Base-by-base conservation (phyloP, 2,797 vertebrate genomes). In the Clarias pachynema region DNA sequence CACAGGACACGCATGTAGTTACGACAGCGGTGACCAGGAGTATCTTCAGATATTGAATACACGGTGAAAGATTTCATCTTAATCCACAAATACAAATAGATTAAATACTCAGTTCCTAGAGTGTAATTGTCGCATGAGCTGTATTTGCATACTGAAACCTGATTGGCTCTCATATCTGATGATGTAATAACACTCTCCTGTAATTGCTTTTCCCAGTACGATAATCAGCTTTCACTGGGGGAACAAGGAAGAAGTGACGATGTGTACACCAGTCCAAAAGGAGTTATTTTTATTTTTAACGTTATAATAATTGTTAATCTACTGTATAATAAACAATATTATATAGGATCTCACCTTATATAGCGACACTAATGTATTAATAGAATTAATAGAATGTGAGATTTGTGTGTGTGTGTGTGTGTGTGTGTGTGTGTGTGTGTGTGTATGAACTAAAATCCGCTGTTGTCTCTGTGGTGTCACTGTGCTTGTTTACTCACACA, bases 371-470 rank as follows among this genome's bases (percentile, higher is more conserved):
- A 24, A 24, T 40, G 44, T 12, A 70, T 22, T 70, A 70, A 70
- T 70, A 40, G 12, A 16, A 70, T 22, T 70, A 70, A 70, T 70
- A 40, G 37, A 16, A 26, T 6, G 18, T 59, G 8, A 14, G 3
- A 59, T 8, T 0, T 59, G 18, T 1, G 65, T 69, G 79, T 57
- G 80, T 56, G 79, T 56, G 80, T 70, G 66, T 57, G 81, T 70
- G 69, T 73, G 69, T 73, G 53, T 60, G 68, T 83, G 81, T 83
- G 81, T 83, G 81, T 83, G 34, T 70, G 68, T 72, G 77, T 63
- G 59, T 40, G 77, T 37, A 29, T 37, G 57, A 40, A 40, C 40
- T 40, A 40, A 20, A 63, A 44, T 12, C 60, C 3, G 18, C 15
- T 74, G 59, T 20, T 75, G 40, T 84, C 59, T 84, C 60, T 68